phyloP scores from a whole-genome alignment of 2,113 vertebrate genomes.

The Corydoras sp. region DNA sequence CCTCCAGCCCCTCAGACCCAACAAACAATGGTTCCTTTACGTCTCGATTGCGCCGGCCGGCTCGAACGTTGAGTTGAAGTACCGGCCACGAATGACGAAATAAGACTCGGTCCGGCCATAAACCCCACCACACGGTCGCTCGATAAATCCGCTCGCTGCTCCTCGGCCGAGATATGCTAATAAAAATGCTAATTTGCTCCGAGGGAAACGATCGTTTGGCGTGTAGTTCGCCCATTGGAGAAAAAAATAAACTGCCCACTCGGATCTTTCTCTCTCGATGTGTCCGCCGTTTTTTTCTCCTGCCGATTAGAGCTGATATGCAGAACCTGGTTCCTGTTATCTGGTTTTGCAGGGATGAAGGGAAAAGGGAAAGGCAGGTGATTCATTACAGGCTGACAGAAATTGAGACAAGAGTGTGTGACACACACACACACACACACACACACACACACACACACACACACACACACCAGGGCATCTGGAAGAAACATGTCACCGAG shows the following conservation, averaged over 20 bases:
- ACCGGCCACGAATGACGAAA: slow-evolving; percentile 5
- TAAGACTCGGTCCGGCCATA: slow-evolving; percentile 10
- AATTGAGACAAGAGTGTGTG: slow-evolving; percentile 26
- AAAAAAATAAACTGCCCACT: background rate
- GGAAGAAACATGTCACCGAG: background rate
- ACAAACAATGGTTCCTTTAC: too few species aligned
- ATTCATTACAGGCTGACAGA: slow-evolving; percentile 32
- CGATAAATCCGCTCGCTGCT: slow-evolving; percentile 48
- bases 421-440: slow-evolving; percentile 10
- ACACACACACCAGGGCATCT: background rate
- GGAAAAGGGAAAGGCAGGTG: slow-evolving; percentile 10
- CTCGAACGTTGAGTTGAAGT: too few species aligned
- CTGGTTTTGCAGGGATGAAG: slow-evolving; percentile 21
- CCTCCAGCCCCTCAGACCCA: too few species aligned
- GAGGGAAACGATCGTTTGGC: slow-evolving; percentile 34
- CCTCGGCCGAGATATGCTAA: slow-evolving; percentile 45
- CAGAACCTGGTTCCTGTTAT: slow-evolving; percentile 24
- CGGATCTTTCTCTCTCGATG: slow-evolving; percentile 14
- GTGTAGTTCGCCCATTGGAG: slow-evolving; percentile 7
- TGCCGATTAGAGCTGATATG: slow-evolving; percentile 23
- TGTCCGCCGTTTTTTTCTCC: slow-evolving; percentile 27
- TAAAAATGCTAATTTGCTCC: slow-evolving; percentile 61
- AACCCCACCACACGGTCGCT: background rate
- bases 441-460: slow-evolving; percentile 6
- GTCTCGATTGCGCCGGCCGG: too few species aligned